These are phyloP conservation scores for Megaleporinus macrocephalus DNA, from an alignment of 2,113 vertebrate species.

Conservation along the genomic window DNA sequence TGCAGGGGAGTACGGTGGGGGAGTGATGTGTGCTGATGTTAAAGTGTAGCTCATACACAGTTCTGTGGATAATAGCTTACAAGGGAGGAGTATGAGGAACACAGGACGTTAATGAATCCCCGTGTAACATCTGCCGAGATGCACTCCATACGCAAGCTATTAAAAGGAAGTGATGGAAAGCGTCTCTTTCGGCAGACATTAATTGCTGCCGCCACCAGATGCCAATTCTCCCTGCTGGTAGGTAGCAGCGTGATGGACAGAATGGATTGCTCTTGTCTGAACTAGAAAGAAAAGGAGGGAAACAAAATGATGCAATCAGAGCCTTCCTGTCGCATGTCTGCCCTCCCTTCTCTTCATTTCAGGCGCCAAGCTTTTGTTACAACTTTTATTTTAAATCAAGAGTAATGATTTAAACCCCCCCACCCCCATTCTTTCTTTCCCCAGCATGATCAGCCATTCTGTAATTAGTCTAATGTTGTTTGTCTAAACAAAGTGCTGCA, in stretches of 20 bases:
- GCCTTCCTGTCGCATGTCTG: constrained; percentile 16
- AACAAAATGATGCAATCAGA: constrained; percentile 28
- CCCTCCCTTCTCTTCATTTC: constrained; percentile 6
- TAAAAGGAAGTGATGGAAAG: constrained; percentile 71
- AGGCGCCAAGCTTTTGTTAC: background rate
- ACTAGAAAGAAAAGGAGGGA: constrained; percentile 36
- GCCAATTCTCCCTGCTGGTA: constrained; percentile 60
- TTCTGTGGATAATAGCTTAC: constrained; percentile 67
- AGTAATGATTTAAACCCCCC: constrained; percentile 12
- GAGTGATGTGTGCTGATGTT: constrained; percentile 50
- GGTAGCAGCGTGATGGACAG: constrained; percentile 60
- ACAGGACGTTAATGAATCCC: constrained; percentile 68
- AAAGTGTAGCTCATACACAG: constrained; percentile 56
- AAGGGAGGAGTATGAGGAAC: constrained; percentile 65
- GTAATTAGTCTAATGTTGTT: constrained; percentile 52
- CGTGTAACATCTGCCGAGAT: constrained; percentile 71
- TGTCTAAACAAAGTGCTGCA: constrained; percentile 49
- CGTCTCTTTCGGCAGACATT: constrained; percentile 63
- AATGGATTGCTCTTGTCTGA: constrained; percentile 60
- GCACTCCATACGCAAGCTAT: constrained; percentile 67
- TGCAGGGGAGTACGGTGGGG: constrained; percentile 45
- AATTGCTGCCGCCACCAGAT: constrained; percentile 71
- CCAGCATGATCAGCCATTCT: constrained; percentile 34
- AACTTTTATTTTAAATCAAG: constrained; percentile 19
- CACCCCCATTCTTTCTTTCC: background rate